Conservation (phyloP, 2,888 invertebrate species). For the Strigamia maritima region DNA sequence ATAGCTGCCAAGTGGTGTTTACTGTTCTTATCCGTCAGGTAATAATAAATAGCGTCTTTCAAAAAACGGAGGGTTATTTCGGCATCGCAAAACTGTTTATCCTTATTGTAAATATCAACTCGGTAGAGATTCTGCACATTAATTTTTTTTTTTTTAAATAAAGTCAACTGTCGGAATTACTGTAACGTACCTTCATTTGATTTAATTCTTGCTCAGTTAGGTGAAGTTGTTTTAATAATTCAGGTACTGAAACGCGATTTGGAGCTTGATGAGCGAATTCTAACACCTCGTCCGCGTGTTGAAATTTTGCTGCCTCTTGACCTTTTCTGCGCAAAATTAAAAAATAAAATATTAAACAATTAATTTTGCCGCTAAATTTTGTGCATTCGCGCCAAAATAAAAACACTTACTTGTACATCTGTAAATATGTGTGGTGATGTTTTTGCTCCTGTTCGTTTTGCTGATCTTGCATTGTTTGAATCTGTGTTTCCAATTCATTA, state of each 20-base stretch:
- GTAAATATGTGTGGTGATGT: constrained; percentile 72
- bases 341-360: background rate
- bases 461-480: constrained; percentile 70
- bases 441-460: constrained; percentile 65
- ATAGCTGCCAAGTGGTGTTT: constrained; percentile 84
- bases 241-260: constrained; percentile 61
- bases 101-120: constrained; percentile 42
- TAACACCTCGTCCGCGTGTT: constrained; percentile 65
- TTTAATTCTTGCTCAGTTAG: constrained; percentile 81
- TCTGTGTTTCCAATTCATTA: constrained; percentile 63
- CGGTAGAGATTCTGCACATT: constrained; percentile 43
- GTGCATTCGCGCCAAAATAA: background rate
- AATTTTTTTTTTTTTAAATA: background rate
- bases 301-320: constrained; percentile 71
- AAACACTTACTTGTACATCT: constrained; percentile 58
- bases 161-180: no score
- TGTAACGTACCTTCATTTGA: constrained; percentile 79
- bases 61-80: constrained; percentile 87
- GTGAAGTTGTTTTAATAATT: constrained; percentile 76
- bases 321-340: constrained; percentile 61
- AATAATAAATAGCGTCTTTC: constrained; percentile 89
- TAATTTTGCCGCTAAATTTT: background rate
- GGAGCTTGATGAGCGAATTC: constrained; percentile 43
- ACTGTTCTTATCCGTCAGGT: constrained; percentile 83
- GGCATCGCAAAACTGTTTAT: constrained; percentile 62